Evolutionary conservation across 2,888 invertebrate genomes (phyloP), one percentile per base, ranked within the genome.

Genomic region (Brachypterus glaber): DNA sequence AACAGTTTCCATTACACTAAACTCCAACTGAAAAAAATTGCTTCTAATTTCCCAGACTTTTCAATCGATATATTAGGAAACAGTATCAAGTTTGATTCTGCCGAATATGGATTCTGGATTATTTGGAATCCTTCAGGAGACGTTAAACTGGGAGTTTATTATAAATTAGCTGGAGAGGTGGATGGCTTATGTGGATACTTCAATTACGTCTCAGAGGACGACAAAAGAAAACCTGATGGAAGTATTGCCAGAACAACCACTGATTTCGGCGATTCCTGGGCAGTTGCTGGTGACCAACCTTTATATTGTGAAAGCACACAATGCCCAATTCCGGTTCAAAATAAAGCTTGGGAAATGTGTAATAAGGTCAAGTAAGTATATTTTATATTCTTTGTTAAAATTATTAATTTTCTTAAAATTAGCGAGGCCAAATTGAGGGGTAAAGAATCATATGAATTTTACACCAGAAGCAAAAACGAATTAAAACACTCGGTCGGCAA

Each of bases 171-270:
- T 41, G 71, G 74, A 5, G 69, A 72, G 27, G 79, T 88, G 0
- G 83, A 85, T 52, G 89, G 89, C 0, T 65, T 89, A 7, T 90
- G 89, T 57, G 89, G 89, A 2, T 78, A 74, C 40, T 85, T 76
- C 59, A 83, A 84, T 62, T 79, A 77, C 1, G 63, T 72, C 17
- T 52, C 68, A 0, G 52, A 57, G 29, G 84, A 87, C 60, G 89
- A 89, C 57, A 77, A 79, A 33, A 72, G 77, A 2, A 70, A 74
- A 44, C 87, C 87, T 0, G 73, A 77, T 58, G 87, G 87, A 0
- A 57, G 54, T 1, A 54, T 70, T 2, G 76, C 80, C 0, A 58
- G 68, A 35, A 77, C 73, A 30, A 78, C 79, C 0, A 72, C 72
- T 15, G 78, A 81, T 48, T 89, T 89, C 59, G 87, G 82, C 1